These are phyloP conservation scores for Brachyhypopomus gauderio DNA, from an alignment of 2,113 vertebrate genomes.

Conservation along the genomic window DNA sequence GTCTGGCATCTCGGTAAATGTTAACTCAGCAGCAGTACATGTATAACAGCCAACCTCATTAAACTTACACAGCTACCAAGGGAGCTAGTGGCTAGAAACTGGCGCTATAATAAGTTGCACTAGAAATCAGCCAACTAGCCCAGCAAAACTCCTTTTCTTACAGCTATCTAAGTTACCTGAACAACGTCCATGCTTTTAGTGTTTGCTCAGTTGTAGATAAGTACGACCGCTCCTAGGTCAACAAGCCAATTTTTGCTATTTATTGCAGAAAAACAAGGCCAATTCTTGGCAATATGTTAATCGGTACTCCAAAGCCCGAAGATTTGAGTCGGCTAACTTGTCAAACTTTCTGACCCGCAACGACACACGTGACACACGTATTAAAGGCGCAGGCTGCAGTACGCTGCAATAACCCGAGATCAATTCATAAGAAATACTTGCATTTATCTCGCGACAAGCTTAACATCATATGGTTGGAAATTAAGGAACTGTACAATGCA, in stretches of 20 bases:
- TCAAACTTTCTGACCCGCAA: constrained; percentile 50
- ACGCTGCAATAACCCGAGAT: too few relatives aligned
- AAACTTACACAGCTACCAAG: not conserved
- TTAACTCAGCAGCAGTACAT: not conserved
- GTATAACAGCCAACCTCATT: not conserved
- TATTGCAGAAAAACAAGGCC: not conserved
- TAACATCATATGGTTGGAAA: too few relatives aligned
- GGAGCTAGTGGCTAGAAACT: not conserved
- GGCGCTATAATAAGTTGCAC: not conserved
- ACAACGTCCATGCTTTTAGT: constrained; percentile 42
- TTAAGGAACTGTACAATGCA: too few relatives aligned
- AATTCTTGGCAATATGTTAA: not conserved
- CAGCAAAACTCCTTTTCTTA: not conserved
- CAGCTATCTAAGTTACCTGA: constrained; percentile 33
- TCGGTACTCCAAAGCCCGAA: not conserved
- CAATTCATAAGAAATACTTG: too few relatives aligned
- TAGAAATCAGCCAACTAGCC: not conserved
- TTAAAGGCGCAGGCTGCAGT: too few relatives aligned
- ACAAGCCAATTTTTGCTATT: not conserved
- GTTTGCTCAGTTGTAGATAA: not conserved
- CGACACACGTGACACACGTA: not conserved
- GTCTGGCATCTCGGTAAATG: not conserved
- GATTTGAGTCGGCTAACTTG: constrained; percentile 48
- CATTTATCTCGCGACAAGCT: too few relatives aligned
- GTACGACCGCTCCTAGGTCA: not conserved